Evolutionary conservation across 2,113 vertebrate genomes (phyloP), one percentile per base, ranked within the genome.

Genomic region (Thamnophis sirtalis): DNA sequence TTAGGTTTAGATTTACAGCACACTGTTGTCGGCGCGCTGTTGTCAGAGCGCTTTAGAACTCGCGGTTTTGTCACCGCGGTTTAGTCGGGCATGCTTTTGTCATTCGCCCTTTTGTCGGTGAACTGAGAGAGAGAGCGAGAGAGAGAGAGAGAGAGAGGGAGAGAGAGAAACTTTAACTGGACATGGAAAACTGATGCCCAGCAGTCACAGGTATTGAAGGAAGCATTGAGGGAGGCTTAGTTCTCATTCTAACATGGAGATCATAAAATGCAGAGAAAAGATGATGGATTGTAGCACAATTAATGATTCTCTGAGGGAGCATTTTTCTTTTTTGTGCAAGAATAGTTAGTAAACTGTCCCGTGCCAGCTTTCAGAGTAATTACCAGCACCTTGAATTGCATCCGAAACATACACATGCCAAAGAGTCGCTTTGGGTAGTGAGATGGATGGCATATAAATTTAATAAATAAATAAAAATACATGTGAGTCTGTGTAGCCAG

Each of bases 191-290:
- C n/a, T 19, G 68, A 33, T 73, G n/a, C 15, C 68, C n/a, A 73
- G 68, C 15, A 80, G 68, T 6, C 68, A 80, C 68, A 80, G 33
- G 68, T 17, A n/a, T 5, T 33, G 63, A 13, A 1, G 93, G 89
- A 90, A 89, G 22, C 50, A 13, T 24, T 92, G 91, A 3, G 86
- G 93, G 90, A 92, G 10, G 92, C 94, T 87, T 85, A 87, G 21
- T 94, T 84, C 93, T 89, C 93, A 10, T 43, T 38, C 9, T 85
- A 91, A 92, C 48, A 24, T 4, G 8, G 22, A n/a, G 54, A 84
- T 93, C 92, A 49, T 92, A 28, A 92, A 92, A 85, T 0, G 15
- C 63, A 26, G 93, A 51, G 53, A 33, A 28, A 85, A 68, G 90
- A 87, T 92, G 91, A 28, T 55, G 92, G 80, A n/a, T 50, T 6